These are phyloP conservation scores for Encarsia formosa DNA, from an alignment of 2,888 invertebrate species.

Conservation along the genomic window DNA sequence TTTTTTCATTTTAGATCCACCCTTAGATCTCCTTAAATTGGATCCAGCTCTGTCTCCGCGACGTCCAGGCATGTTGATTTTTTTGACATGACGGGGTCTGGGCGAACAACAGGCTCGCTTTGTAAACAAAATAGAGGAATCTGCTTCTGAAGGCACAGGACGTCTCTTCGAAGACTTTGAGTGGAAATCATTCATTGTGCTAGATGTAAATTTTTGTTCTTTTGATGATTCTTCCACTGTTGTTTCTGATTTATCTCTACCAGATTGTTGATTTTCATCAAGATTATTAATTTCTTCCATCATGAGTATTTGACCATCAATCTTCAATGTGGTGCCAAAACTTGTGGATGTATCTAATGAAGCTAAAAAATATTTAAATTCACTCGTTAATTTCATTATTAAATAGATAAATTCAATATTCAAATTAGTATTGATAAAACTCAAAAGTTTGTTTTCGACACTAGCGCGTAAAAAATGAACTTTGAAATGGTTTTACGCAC, in stretches of 20 bases:
- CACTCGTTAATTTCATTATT: too few species aligned
- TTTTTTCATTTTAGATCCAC: constrained; percentile 39
- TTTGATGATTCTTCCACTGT: background rate
- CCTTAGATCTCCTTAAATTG: constrained; percentile 40
- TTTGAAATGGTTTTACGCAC: too few species aligned
- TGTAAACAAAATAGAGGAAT: background rate
- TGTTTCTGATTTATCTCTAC: constrained; percentile 23
- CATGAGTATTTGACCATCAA: constrained; percentile 20
- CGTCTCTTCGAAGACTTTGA: too few species aligned
- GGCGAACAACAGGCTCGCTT: constrained; percentile 24
- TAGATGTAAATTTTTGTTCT: background rate
- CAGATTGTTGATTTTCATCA: too few species aligned
- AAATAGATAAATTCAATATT: too few species aligned
- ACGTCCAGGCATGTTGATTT: constrained; percentile 14
- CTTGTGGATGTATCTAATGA: constrained; percentile 8
- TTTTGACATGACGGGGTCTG: constrained; percentile 22
- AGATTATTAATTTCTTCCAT: background rate
- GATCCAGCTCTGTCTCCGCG: constrained; percentile 38
- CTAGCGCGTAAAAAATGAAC: too few species aligned
- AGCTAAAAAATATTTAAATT: background rate
- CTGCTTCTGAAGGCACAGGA: constrained; percentile 9
- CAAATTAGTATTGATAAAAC: too few species aligned
- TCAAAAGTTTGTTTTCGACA: too few species aligned
- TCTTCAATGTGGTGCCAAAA: constrained; percentile 14
- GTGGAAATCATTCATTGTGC: too few species aligned